Evolutionary conservation across 2,797 vertebrate species (phyloP).

Genomic region (Chromis chromis): DNA sequence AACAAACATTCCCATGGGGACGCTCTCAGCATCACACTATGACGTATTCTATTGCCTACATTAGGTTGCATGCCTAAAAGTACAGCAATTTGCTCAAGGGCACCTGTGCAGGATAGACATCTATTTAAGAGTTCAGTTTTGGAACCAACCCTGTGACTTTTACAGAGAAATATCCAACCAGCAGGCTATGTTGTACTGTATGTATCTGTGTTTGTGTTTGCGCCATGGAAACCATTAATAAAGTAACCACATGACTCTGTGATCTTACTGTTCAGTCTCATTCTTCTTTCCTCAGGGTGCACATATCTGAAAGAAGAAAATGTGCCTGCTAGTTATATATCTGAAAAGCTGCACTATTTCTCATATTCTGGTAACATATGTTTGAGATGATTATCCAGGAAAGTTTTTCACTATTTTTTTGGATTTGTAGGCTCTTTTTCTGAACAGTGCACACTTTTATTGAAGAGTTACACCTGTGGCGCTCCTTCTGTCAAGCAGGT

Average conservation of each 20-base stretch:
- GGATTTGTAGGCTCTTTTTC: not conserved
- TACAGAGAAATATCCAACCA: not conserved
- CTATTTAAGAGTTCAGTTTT: slow-evolving; percentile 13
- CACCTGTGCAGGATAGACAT: not conserved
- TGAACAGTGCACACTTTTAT: not conserved
- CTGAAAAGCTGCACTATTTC: not conserved
- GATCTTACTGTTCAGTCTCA: slow-evolving; percentile 3
- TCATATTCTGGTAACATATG: not conserved
- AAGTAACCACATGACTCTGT: slow-evolving; percentile 27
- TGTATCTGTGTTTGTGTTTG: slow-evolving; percentile 42
- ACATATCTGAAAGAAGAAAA: not conserved
- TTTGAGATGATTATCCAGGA: not conserved
- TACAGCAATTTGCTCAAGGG: not conserved
- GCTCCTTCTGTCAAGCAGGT: slow-evolving; percentile 14
- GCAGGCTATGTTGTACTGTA: not conserved
- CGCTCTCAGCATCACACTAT: not conserved
- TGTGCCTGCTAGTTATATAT: not conserved
- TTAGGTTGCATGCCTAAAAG: not conserved
- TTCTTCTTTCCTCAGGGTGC: not conserved
- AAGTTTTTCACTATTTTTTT: not conserved
- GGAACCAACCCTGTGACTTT: slow-evolving; percentile 17
- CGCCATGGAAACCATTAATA: slow-evolving; percentile 50
- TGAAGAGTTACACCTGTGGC: not conserved
- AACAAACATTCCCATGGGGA: no score
- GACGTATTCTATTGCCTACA: not conserved